Percentiles rank a stretch among this genome's conserved stretches.
These are phyloP conservation scores for Crotophaga sulcirostris DNA, from an alignment of 2,113 vertebrate species.

Conservation along the genomic window DNA sequence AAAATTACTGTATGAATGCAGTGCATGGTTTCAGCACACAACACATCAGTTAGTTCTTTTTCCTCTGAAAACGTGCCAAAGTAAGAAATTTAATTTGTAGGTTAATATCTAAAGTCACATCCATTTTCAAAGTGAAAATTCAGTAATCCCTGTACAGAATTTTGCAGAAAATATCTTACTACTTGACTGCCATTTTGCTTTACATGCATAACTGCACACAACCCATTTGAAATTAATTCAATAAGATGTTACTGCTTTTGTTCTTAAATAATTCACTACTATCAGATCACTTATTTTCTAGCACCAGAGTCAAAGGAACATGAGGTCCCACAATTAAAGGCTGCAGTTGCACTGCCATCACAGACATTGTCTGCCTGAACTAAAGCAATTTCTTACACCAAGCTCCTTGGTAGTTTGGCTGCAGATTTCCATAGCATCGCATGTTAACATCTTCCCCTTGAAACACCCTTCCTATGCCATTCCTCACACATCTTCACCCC, in stretches of 20 bases:
- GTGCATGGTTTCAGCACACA: neutral
- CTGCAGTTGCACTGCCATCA: neutral
- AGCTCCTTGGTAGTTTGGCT: neutral
- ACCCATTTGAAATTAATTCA: neutral
- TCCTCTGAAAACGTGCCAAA: neutral
- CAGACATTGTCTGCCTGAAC: neutral
- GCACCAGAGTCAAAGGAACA: neutral
- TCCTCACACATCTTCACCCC: neutral
- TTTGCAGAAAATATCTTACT: neutral
- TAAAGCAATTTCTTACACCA: neutral
- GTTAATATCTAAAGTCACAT: neutral
- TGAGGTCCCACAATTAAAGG: neutral
- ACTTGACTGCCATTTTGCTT: neutral
- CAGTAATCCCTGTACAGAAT: neutral
- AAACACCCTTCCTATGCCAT: neutral
- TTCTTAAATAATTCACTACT: neutral
- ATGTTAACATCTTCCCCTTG: neutral
- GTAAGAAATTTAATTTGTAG: neutral
- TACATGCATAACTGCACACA: neutral
- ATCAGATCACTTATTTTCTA: neutral
- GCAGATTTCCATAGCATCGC: neutral
- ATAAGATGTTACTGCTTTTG: neutral
- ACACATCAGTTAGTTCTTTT: neutral
- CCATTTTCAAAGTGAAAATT: neutral
- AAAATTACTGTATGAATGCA: neutral